Evolutionary conservation across 2,113 vertebrate genomes (phyloP), one percentile per base, ranked within the genome.

Genomic region (Thinocorus orbignyianus): DNA sequence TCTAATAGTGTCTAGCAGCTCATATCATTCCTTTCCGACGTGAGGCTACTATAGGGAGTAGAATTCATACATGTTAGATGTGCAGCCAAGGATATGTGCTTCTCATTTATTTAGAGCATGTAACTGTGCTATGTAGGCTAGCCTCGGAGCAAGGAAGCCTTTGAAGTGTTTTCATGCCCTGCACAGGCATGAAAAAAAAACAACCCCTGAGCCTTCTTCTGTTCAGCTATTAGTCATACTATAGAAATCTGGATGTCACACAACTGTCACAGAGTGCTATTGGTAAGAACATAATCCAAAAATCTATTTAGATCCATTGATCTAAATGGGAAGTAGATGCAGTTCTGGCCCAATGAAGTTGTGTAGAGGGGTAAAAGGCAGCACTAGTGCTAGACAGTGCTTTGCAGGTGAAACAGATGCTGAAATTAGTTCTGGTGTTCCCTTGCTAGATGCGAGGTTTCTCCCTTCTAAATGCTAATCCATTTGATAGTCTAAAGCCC

Each of bases 141-240:
- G 18, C 33, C 33, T 49, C 0, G 0, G n/a, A n/a, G 49, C 42
- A 30, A 61, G 72, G 55, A 60, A 74, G 70, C 37, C 70, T 95
- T 84, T 92, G 84, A 91, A 94, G 70, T 41, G 35, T 58, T 62
- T 25, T 19, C 33, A 26, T 49, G 46, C 85, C 58, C 85, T 91
- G 52, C 66, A 58, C 16, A 35, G 58, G 83, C 55, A n/a, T 41
- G 84, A 42, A 33, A 69, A 93, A 41, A 65, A 42, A 44, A 39
- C 8, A 57, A n/a, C n/a, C n/a, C n/a, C n/a, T 51, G 86, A 92
- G 52, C 37, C 0, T 0, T 60, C 61, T 69, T 80, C 62, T 79
- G 42, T 20, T 11, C 51, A 48, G 69, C 48, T 91, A 2, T 70
- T 80, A 35, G 77, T 86, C 57, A 42, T 14, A 7, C 24, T 3